Conservation (phyloP, 2,113 vertebrate genomes). For the Nipponia nippon region DNA sequence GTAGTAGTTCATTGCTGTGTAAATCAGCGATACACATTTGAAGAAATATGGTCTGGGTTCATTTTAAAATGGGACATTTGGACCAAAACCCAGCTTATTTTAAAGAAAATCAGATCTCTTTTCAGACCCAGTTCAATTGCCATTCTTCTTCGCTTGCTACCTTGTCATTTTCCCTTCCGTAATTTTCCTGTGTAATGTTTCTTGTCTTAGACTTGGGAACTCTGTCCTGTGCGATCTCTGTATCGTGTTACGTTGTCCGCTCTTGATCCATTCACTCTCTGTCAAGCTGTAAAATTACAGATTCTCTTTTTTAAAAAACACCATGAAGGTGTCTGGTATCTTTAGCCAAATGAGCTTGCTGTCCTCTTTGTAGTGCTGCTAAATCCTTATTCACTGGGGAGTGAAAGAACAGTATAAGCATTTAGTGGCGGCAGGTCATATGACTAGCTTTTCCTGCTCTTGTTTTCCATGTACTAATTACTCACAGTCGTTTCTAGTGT, state of each 20-base stretch:
- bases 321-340: neutral
- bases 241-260: rapidly evolving
- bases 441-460: neutral
- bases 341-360: neutral
- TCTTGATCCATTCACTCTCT: neutral
- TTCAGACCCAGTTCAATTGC: neutral
- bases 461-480: neutral
- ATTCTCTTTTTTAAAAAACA: neutral
- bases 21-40: neutral
- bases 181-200: neutral
- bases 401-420: neutral
- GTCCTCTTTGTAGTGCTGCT: neutral
- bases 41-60: neutral
- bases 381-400: neutral
- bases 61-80: neutral
- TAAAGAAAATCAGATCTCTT: neutral
- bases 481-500: neutral
- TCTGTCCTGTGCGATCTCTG: rapidly evolving
- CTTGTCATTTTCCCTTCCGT: neutral
- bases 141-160: neutral
- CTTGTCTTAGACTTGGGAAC: neutral
- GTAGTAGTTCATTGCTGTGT: neutral
- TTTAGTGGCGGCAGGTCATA: neutral
- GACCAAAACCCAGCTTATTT: neutral
- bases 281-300: neutral